These are phyloP conservation scores for Chymomyza amoena DNA, from an alignment of 2,888 invertebrate species.

Conservation along the genomic window DNA sequence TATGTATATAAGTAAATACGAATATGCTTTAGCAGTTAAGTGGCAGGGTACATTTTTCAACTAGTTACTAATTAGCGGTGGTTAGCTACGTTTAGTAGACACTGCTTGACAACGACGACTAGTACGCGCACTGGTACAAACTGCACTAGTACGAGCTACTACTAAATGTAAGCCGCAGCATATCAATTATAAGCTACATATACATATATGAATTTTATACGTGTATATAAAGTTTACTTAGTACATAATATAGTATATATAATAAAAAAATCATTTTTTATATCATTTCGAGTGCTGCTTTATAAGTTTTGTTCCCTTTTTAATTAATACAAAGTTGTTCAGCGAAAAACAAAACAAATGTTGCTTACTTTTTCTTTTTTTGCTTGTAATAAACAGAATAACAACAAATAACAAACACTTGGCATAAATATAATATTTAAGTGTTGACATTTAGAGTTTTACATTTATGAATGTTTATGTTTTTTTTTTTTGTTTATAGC, in stretches of 20 bases:
- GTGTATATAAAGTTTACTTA: constrained; percentile 10
- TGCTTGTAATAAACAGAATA: not conserved
- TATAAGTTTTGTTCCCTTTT: constrained; percentile 57
- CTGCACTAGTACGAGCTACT: not conserved
- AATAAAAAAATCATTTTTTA: constrained; percentile 9
- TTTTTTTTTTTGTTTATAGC: too few relatives aligned
- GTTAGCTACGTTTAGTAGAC: too few relatives aligned
- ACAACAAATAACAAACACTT: not conserved
- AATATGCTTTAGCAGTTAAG: not conserved
- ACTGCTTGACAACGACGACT: not conserved
- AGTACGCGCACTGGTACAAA: not conserved
- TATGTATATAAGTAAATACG: constrained; percentile 11
- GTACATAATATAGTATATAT: constrained; percentile 15
- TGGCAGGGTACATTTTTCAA: not conserved
- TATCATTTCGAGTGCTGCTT: constrained; percentile 29
- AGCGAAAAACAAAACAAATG: not conserved
- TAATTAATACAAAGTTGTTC: constrained; percentile 49
- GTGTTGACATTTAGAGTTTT: constrained; percentile 10
- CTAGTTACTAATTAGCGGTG: not conserved
- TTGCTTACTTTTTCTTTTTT: too few relatives aligned
- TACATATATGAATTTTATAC: constrained; percentile 22
- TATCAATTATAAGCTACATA: constrained; percentile 1
- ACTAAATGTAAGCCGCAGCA: too few relatives aligned
- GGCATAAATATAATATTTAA: constrained; percentile 7
- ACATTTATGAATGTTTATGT: constrained; percentile 17